Evolutionary conservation across 2,797 vertebrate species (phyloP), one percentile per base, ranked within the genome.

Genomic region (Neosilurus hyrtlii): DNA sequence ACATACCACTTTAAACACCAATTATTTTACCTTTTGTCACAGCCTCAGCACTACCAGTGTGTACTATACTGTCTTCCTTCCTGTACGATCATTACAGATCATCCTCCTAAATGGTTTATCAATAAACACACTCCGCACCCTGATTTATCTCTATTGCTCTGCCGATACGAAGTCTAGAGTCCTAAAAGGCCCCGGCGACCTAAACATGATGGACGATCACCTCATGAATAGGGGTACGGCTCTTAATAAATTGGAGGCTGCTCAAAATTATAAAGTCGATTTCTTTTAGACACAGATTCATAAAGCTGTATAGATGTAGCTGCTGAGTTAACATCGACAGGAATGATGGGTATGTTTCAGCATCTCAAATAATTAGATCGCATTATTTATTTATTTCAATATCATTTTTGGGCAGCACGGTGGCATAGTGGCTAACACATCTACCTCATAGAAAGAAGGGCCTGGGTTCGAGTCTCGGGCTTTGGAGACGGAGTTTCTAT

Each of bases 21-120:
- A 14, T 61, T 49, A 61, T 54, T 30, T 56, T 8, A 72, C 5
- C 16, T 54, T 73, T 82, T 79, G 92, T 91, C 92, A 89, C 85
- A 81, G 8, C 81, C 86, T 89, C 89, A 90, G 70, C 85, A 80
- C 65, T 59, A 10, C 4, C 86, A 89, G 93, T 18, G n/a, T 18
- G 75, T 16, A 94, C 95, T 90, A 86, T 90, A 92, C 90, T 43
- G 84, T 79, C 91, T 86, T 79, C 89, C 91, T 93, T 95, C 94
- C 95, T 95, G 95, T 95, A 94, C 92, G 94, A 95, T 96, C 95
- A 96, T 96, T 96, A 94, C 93, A 92, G 95, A 95, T 96, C 93
- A 95, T 95, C 95, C 91, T 87, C 91, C 87, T 91, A 92, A 94
- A 93, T 92, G 88, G 89, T 91, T 93, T 94, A 95, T 96, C 95